Base-by-base conservation (phyloP, 2,797 vertebrate genomes). In the Xiphorhynchus erythropygius region DNA sequence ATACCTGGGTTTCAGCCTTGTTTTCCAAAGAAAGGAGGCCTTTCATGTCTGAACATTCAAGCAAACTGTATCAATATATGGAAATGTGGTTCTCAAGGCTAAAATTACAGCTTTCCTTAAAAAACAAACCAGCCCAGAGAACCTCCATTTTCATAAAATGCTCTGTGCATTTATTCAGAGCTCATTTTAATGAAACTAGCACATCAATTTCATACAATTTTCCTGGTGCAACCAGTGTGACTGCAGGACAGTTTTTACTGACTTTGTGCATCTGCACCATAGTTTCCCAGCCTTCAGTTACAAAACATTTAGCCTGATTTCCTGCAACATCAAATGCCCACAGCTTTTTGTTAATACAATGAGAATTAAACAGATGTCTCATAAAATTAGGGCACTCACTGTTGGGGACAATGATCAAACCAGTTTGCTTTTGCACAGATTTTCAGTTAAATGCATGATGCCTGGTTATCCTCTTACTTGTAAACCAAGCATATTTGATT, bases 281-380 rank as follows among this genome's bases (percentile, higher is more conserved):
- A 52, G 50, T 33, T 93, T 81, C 73, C 46, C 57, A 76, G 18
- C 81, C 84, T 95, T 70, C 63, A 75, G 71, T 60, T 84, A 86
- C 35, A 93, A 93, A 85, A 84, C 3, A 12, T 62, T 76, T 73
- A 94, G 70, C 80, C 80, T 78, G 68, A 91, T 96, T 63, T 93
- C 84, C 35, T 69, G 42, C 1, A 55, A 88, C 83, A 89, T 73
- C 73, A 84, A 88, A 75, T 59, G 91, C 85, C 80, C 73, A 88
- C 35, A 94, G 85, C 55, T 65, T 88, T 92, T 90, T 63, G 55
- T 88, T 75, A 90, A 71, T 73, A 93, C 76, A 94, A 82, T 63
- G 55, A 81, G 83, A 94, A 94, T 90, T 93, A 94, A 94, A 81
- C 94, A 91, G 90, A 95, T 91, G 91, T 91, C 94, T 95, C 55